Base-by-base conservation (phyloP, 2,113 vertebrate species). In the Conger conger region DNA sequence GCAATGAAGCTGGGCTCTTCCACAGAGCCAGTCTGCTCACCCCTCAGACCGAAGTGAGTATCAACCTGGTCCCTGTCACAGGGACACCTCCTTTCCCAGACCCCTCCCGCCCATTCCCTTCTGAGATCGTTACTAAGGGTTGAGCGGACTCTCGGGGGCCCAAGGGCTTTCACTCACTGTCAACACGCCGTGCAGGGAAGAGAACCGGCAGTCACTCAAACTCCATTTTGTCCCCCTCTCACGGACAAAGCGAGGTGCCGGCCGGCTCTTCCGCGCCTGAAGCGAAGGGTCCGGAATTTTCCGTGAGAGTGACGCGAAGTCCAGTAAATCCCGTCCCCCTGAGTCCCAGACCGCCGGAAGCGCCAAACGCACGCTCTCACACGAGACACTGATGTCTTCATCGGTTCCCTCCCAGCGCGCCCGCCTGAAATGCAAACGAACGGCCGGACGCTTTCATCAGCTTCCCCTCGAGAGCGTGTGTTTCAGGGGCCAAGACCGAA, bases 161-260 rank as follows among this genome's bases (percentile, higher is more conserved):
- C 9, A 18, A 6, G 27, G 60, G 27, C 68, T 27, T 73, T 2
- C 9, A n/a, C 68, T 73, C n/a, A n/a, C 68, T 13, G 68, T n/a
- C 68, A 73, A 30, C 1, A 30, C n/a, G 3, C 1, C 17, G 20
- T 5, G 57, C 3, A 9, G 5, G 57, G n/a, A 73, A 30, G 68
- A 33, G n/a, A 73, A n/a, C 68, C 33, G 68, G 68, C 68, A 1
- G 2, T 73, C 68, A 11, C 68, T 73, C 68, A 73, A 73, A 27
- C 68, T 73, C 68, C 68, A 73, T 33, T 73, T 73, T 73, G 68
- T 73, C 68, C 68, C 27, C n/a, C n/a, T 33, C 68, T 73, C 68
- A n/a, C 7, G n/a, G 33, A 33, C 1, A 33, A 11, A 73, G 68
- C 68, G 68, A 33, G 68, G 27, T 4, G 7, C 23, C 27, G 27